Evolutionary conservation across 2,113 vertebrate genomes (phyloP).

Genomic region (Chrysemys picta): DNA sequence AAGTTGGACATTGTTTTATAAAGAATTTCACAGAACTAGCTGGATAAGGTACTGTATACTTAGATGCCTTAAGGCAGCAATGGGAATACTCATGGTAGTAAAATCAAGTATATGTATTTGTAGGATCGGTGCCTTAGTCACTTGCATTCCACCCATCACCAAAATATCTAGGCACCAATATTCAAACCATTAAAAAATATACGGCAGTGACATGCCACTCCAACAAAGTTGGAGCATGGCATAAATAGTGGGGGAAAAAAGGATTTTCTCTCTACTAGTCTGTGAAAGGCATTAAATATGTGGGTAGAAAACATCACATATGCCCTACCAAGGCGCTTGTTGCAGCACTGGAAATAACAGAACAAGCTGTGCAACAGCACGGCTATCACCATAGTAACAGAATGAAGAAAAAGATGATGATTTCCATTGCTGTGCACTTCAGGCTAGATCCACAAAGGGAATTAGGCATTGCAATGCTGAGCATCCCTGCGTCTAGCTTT

Average conservation of each 20-base stretch:
- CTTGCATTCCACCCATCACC: neutral
- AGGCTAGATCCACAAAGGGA: neutral
- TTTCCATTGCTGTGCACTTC: constrained; percentile 47
- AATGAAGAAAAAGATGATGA: neutral
- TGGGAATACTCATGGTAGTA: neutral
- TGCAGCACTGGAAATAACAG: constrained; percentile 53
- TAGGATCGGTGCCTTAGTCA: neutral
- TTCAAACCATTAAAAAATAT: neutral
- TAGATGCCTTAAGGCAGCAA: neutral
- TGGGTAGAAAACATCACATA: constrained; percentile 45
- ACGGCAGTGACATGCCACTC: neutral
- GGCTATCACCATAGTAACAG: constrained; percentile 72
- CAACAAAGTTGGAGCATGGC: neutral
- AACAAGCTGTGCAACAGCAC: constrained; percentile 28
- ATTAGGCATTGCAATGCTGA: neutral
- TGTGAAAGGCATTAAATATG: neutral
- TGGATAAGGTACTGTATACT: neutral
- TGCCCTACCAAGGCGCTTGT: constrained; percentile 50
- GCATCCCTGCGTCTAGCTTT: neutral
- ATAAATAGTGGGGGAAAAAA: neutral
- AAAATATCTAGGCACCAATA: neutral
- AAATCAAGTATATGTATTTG: neutral
- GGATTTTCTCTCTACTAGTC: constrained; percentile 12
- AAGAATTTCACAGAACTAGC: neutral
- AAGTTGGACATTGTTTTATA: neutral